Evolutionary conservation across 2,888 invertebrate species (phyloP).

Genomic region (Limnephilus lunatus): DNA sequence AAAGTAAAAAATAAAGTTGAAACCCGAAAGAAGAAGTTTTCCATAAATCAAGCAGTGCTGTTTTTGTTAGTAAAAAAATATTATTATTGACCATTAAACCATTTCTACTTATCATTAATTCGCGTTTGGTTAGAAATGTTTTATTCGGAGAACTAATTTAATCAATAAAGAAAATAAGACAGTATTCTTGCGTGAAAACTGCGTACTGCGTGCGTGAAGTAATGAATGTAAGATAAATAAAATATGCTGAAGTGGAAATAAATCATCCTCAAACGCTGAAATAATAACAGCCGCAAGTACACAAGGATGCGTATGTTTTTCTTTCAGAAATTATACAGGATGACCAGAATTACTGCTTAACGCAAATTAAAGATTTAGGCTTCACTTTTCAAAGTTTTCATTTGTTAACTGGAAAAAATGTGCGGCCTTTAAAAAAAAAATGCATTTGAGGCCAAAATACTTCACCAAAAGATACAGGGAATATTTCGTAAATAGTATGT

Average conservation of each 20-base stretch:
- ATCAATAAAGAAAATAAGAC: background rate
- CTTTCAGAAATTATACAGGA: background rate
- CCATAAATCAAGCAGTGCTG: background rate
- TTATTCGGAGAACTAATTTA: background rate
- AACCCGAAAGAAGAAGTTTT: background rate
- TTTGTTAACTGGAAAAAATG: no score
- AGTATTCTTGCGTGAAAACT: background rate
- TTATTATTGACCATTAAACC: no score
- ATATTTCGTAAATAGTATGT: no score
- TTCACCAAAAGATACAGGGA: no score
- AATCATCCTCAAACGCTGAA: slow-evolving; percentile 32
- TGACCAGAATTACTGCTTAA: background rate
- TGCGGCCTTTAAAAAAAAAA: no score
- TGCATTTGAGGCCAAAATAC: no score
- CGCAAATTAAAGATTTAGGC: no score
- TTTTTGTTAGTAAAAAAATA: no score
- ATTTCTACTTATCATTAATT: no score
- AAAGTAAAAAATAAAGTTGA: background rate
- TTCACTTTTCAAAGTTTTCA: no score
- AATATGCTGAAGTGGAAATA: background rate
- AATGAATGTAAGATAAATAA: slow-evolving; percentile 17
- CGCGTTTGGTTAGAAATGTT: no score
- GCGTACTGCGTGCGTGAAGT: slow-evolving; percentile 23
- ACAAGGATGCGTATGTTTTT: background rate
- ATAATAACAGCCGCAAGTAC: slow-evolving; percentile 24